These are phyloP conservation scores for Aldabrachelys gigantea DNA, from an alignment of 2,113 vertebrate genomes.

Conservation along the genomic window DNA sequence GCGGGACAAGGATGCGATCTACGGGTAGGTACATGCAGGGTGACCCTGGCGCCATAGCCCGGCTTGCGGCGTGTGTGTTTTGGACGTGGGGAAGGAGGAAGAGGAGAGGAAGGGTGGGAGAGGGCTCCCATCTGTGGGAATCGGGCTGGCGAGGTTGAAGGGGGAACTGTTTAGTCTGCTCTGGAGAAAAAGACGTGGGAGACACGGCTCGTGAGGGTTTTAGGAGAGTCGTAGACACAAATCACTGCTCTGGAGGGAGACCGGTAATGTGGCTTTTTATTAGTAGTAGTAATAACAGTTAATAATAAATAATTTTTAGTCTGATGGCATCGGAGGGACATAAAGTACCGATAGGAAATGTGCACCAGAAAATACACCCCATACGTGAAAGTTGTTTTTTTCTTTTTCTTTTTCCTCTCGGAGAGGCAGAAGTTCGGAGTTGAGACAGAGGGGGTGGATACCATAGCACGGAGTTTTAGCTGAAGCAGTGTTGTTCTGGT, in stretches of 20 bases:
- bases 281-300: neutral
- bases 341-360: neutral
- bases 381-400: neutral
- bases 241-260: neutral
- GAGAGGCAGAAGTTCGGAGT: slow-evolving; percentile 17
- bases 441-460: slow-evolving; percentile 38
- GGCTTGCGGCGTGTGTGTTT: neutral
- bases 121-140: neutral
- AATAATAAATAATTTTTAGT: neutral
- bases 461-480: slow-evolving; percentile 58
- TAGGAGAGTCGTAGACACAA: neutral
- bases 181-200: neutral
- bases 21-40: slow-evolving; percentile 87
- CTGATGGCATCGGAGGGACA: neutral
- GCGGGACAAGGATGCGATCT: slow-evolving; percentile 99
- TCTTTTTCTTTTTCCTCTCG: neutral
- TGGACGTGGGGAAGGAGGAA: neutral
- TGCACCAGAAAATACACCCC: neutral
- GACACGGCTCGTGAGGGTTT: neutral
- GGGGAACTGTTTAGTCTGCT: neutral
- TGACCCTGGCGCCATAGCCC: slow-evolving; percentile 2
- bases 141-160: neutral
- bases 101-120: neutral
- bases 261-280: neutral
- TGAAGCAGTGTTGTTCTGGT: slow-evolving; percentile 66